Conservation (phyloP, 1,140 invertebrate genomes). For the Drosophila simulans region DNA sequence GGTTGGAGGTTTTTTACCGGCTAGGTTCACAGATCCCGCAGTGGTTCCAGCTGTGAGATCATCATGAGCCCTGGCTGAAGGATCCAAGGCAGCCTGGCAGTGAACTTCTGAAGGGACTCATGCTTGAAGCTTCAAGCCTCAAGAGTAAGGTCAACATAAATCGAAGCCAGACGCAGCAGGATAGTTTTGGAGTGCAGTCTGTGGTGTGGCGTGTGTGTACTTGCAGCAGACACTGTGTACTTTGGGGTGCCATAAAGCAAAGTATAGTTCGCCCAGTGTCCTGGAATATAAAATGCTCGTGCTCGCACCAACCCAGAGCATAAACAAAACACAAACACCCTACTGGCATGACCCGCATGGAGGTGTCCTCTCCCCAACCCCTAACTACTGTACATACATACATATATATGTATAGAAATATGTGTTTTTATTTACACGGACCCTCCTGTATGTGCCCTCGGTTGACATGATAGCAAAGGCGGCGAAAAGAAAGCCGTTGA, state of each 20-base stretch:
- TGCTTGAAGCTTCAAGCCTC: conserved; percentile 28
- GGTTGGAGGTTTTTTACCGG: conserved; percentile 14
- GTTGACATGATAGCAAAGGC: conserved; percentile 67
- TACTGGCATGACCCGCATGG: conserved; percentile 23
- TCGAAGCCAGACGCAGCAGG: conserved; percentile 51
- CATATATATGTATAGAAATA: neutral
- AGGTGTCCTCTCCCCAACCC: conserved; percentile 12
- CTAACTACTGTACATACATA: neutral
- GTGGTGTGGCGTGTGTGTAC: conserved; percentile 26
- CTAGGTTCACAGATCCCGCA: conserved; percentile 13
- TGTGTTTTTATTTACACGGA: conserved; percentile 78
- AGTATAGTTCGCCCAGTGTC: conserved; percentile 64
- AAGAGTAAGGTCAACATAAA: conserved; percentile 62
- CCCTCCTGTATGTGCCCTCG: conserved; percentile 50
- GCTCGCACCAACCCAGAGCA: conserved; percentile 62
- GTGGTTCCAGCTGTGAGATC: conserved; percentile 35
- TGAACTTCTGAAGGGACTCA: conserved; percentile 17
- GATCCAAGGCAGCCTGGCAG: conserved; percentile 19
- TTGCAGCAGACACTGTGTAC: conserved; percentile 62
- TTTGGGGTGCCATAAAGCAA: conserved; percentile 80
- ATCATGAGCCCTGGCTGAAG: neutral
- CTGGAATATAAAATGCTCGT: conserved; percentile 69
- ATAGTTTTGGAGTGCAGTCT: conserved; percentile 40
- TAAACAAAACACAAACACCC: conserved; percentile 67
- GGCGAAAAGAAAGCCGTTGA: conserved; percentile 47